Conservation (phyloP, 2,797 vertebrate genomes). For the Smutsia gigantea region DNA sequence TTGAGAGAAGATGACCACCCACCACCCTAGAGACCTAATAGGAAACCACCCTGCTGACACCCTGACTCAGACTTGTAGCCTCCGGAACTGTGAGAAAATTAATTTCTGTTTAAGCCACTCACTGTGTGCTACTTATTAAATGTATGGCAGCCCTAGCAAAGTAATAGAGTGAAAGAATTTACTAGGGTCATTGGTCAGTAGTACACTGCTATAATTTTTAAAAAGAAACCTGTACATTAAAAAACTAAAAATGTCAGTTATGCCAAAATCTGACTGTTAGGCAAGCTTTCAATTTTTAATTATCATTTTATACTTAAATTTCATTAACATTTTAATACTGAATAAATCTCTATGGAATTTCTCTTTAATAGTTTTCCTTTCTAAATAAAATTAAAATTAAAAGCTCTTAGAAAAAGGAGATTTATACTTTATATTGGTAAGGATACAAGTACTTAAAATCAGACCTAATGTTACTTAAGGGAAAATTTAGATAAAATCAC, state of each 20-base stretch:
- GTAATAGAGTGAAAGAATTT: neutral
- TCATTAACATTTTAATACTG: conserved; percentile 43
- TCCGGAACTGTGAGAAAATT: neutral
- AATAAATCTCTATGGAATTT: conserved; percentile 43
- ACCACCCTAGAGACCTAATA: neutral
- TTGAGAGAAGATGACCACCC: neutral
- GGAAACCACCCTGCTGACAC: neutral
- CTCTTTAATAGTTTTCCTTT: conserved; percentile 25
- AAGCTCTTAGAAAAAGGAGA: neutral
- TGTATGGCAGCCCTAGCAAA: neutral
- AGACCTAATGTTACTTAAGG: neutral
- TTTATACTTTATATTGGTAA: conserved; percentile 24
- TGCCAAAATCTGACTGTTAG: conserved; percentile 24
- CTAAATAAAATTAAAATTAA: conserved; percentile 58
- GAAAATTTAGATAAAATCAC: conserved; percentile 57
- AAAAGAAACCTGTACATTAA: conserved; percentile 28
- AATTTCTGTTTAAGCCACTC: neutral
- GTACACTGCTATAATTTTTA: conserved; percentile 1
- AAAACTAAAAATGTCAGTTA: neutral
- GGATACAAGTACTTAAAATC: neutral
- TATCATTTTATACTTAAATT: conserved; percentile 21
- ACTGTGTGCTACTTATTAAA: neutral
- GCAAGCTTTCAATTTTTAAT: conserved; percentile 26
- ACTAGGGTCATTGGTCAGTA: neutral
- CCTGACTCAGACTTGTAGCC: neutral